Percentiles rank a stretch among this genome's conserved stretches.
These are phyloP conservation scores for Agrilus biguttatus DNA, from an alignment of 2,888 invertebrate species.

Conservation along the genomic window DNA sequence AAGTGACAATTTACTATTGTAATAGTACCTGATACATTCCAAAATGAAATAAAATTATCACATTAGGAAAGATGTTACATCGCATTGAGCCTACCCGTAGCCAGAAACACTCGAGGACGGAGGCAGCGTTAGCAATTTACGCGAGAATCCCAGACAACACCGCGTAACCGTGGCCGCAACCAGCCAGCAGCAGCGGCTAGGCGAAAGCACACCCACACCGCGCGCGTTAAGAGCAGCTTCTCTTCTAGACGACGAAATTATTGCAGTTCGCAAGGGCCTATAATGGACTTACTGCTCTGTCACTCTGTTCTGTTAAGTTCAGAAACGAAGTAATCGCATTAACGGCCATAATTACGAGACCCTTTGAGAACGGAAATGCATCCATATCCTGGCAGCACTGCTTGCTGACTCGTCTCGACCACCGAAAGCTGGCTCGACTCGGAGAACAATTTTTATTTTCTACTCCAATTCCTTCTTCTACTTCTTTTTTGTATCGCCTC, in stretches of 20 bases:
- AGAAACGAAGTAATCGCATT: conserved; percentile 47
- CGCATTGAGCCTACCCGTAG: too few species aligned
- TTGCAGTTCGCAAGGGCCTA: conserved; percentile 29
- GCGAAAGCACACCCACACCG: conserved; percentile 12
- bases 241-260: conserved; percentile 23
- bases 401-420: conserved; percentile 20
- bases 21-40: too few species aligned
- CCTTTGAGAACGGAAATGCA: conserved; percentile 53
- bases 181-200: conserved; percentile 13
- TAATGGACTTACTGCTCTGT: conserved; percentile 23
- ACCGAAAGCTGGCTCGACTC: conserved; percentile 10
- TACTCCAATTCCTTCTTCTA: too few species aligned
- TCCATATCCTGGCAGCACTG: conserved; percentile 45
- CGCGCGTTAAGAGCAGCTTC: conserved; percentile 5
- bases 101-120: too few species aligned
- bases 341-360: conserved; percentile 48
- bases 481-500: not conserved
- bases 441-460: too few species aligned
- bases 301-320: conserved; percentile 16
- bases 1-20: too few species aligned
- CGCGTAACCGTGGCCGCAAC: conserved; percentile 12
- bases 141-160: not conserved
- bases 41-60: too few species aligned
- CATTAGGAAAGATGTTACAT: too few species aligned
- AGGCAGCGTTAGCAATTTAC: too few species aligned